Evolutionary conservation across 2,797 vertebrate genomes (phyloP), one percentile per base, ranked within the genome.

Genomic region (Chromobotia macracanthus): DNA sequence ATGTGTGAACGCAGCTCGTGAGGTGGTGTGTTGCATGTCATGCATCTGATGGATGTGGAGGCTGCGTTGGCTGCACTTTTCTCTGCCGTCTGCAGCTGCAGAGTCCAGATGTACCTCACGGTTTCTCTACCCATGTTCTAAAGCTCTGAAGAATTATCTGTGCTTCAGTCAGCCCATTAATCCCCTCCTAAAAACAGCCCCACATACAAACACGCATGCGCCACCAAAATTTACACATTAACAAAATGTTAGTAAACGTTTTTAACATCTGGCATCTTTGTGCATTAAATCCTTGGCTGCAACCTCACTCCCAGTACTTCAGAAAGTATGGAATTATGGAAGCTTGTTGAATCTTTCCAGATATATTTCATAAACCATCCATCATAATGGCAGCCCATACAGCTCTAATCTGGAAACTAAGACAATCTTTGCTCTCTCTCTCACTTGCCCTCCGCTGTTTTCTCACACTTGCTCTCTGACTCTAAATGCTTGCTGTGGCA

Each of bases 401-500:
- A 9, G 76, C 25, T 60, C 21, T 79, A 72, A 53, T 72, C 53
- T 15, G 16, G 44, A 72, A 77, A 72, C 10, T 5, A 65, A 50
- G 56, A 60, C 58, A 15, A 41, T 72, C 51, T 56, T 63, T n/a
- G 1, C 28, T 19, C 28, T 55, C 72, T 75, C 31, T 31, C 80
- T 35, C 74, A 56, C 72, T 77, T 74, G 69, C 72, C 69, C 5
- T 61, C 75, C 69, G 5, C 75, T 12, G 3, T 48, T 75, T 79
- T 41, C 38, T 79, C 48, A 53, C 44, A 48, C 48, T 41, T 72
- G 61, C 78, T 82, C 83, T 86, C 79, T 90, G 89, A 86, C 80
- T 82, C 84, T 90, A 86, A 89, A 89, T 88, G 89, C 85, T 85
- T 84, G 84, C 75, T 90, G 83, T 89, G 87, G 87, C 90, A 87